Conservation (phyloP, 1,140 invertebrate species). For the Halictus rubicundus region DNA sequence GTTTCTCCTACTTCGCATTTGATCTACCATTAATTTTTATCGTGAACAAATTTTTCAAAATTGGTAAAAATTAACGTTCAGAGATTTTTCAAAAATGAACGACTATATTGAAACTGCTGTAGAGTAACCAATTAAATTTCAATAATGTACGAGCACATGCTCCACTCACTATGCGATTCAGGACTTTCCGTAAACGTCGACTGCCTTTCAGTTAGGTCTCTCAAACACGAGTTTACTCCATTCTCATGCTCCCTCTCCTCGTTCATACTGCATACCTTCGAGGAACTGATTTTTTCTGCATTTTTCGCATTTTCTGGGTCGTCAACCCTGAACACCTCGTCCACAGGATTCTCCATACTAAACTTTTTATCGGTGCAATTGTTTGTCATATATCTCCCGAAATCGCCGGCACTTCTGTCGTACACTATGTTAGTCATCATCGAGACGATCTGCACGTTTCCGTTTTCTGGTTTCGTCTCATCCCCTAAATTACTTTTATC, state of each 20-base stretch:
- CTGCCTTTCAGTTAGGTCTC: no score
- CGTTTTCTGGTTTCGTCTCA: background rate
- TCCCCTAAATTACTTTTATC: background rate
- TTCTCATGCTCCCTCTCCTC: background rate
- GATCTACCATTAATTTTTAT: no score
- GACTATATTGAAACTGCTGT: no score
- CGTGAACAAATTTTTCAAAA: no score
- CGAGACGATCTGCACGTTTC: constrained; percentile 34
- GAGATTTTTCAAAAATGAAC: no score
- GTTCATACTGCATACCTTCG: no score
- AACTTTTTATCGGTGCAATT: background rate
- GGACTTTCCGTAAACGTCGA: background rate
- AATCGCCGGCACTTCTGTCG: background rate
- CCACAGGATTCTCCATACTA: background rate
- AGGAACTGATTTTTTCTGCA: background rate
- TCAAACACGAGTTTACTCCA: no score
- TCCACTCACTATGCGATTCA: background rate
- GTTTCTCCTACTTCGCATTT: no score
- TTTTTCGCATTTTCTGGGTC: background rate
- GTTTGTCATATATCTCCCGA: background rate
- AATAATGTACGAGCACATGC: background rate
- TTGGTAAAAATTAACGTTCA: no score
- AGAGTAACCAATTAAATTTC: background rate
- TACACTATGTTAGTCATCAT: constrained; percentile 20
- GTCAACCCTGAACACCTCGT: no score